phyloP scores from a whole-genome alignment of 2,797 vertebrate species.

The Pogonophryne albipinna region DNA sequence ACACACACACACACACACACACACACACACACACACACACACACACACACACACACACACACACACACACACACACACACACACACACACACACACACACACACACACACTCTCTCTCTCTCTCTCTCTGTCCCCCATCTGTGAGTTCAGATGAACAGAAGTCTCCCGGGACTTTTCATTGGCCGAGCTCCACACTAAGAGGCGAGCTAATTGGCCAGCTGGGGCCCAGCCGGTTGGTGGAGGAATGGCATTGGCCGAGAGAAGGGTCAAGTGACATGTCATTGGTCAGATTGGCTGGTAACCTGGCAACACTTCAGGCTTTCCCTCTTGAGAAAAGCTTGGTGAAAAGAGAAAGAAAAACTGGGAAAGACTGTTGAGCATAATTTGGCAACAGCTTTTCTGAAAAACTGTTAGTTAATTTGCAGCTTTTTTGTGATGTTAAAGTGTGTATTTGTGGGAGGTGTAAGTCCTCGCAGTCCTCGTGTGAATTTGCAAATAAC shows the following conservation, averaged over 20 bases:
- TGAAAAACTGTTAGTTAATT: constrained; percentile 53
- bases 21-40: constrained; percentile 39
- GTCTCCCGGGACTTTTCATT: constrained; percentile 81
- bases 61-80: constrained; percentile 29
- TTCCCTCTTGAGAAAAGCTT: constrained; percentile 61
- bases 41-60: constrained; percentile 26
- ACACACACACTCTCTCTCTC: constrained; percentile 26
- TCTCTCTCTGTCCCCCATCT: constrained; percentile 78
- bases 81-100: constrained; percentile 21
- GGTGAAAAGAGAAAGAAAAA: constrained; percentile 26
- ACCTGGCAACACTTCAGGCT: constrained; percentile 72
- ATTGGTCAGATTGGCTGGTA: constrained; percentile 76
- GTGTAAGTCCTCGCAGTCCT: constrained; percentile 33
- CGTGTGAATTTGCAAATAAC: constrained; percentile 55
- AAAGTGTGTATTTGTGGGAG: constrained; percentile 35
- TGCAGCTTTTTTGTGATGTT: constrained; percentile 46
- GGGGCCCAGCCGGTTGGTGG: constrained; percentile 78
- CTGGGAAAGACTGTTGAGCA: constrained; percentile 32
- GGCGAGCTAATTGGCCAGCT: constrained; percentile 87
- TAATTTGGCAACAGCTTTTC: constrained; percentile 54
- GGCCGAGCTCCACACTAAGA: constrained; percentile 78
- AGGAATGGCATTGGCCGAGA: constrained; percentile 78
- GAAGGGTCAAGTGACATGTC: constrained; percentile 81
- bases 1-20: constrained; percentile 12
- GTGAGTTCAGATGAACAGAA: constrained; percentile 81